Evolutionary conservation across 2,113 vertebrate species (phyloP), one percentile per base, ranked within the genome.

Genomic region (Tautogolabrus adspersus): DNA sequence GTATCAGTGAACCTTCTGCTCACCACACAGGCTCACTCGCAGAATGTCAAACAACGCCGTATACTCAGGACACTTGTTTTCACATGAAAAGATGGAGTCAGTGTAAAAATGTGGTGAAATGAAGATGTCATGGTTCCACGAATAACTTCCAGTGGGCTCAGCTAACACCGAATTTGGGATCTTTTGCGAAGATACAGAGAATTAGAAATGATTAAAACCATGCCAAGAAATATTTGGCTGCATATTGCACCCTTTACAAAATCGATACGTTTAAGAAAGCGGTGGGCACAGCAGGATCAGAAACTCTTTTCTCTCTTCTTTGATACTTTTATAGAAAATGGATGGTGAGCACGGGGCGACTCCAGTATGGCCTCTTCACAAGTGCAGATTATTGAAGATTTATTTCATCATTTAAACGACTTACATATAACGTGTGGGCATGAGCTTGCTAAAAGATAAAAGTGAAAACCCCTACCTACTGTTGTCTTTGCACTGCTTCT

Each of bases 321-420:
- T 67, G 52, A 9, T 47, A 1, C 34, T 44, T 37, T 69, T 49
- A 42, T 2, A 57, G 59, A 22, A 72, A 83, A 73, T 44, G 18
- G 57, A 87, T 23, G 54, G 21, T 15, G 60, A 72, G 57, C 51
- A 18, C 55, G 21, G n/a, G 47, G 52, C 38, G 58, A 64, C 71
- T 58, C 26, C 16, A 3, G 34, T 66, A 44, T 86, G 73, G 68
- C 70, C n/a, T 26, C 10, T 34, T 76, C 66, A 52, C 59, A 81
- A 73, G 34, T 63, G n/a, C 3, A 44, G 11, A 15, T n/a, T 19
- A 47, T 49, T 49, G 47, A 42, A 70, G 38, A 3, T 67, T 79
- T 74, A 74, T 83, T 78, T 60, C 10, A 66, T 75, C 75, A 77
- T 82, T 75, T 59, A 78, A 30, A 47, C 42, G 38, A 67, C 68